Conservation (phyloP, 2,888 invertebrate species). For the Tipula vernalis region DNA sequence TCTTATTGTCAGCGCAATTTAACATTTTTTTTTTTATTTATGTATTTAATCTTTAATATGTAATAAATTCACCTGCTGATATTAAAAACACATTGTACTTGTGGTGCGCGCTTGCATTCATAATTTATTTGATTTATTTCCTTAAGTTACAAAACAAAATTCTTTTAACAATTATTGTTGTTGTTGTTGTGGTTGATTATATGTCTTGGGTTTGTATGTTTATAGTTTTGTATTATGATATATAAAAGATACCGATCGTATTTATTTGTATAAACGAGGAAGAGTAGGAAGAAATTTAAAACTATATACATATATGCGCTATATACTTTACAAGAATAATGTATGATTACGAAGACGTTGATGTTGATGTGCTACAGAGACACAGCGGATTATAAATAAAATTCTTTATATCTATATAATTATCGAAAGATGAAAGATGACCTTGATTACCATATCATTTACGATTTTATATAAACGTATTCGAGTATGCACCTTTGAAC, state of each 20-base stretch:
- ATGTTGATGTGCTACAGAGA: not conserved
- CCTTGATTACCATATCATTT: not conserved
- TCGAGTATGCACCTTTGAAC: not conserved
- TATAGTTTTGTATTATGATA: not conserved
- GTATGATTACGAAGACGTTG: not conserved
- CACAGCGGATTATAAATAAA: not conserved
- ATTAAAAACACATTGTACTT: not conserved
- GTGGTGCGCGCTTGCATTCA: not conserved
- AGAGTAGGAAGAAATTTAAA: not conserved
- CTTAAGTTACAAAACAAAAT: not conserved
- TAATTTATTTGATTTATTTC: not conserved
- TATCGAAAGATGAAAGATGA: not conserved
- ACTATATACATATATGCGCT: not conserved
- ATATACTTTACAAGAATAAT: not conserved
- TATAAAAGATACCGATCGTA: not conserved
- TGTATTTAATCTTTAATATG: not conserved
- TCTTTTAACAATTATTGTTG: not conserved
- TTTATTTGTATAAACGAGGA: not conserved
- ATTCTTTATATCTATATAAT: not conserved
- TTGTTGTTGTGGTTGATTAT: not conserved
- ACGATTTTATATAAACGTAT: not conserved
- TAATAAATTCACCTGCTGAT: conserved; percentile 4
- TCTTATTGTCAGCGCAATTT: not conserved
- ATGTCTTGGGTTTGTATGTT: not conserved
- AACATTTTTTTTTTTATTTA: not conserved